Evolutionary conservation across 2,888 invertebrate genomes (phyloP).

Genomic region (Steinernema hermaphroditum): DNA sequence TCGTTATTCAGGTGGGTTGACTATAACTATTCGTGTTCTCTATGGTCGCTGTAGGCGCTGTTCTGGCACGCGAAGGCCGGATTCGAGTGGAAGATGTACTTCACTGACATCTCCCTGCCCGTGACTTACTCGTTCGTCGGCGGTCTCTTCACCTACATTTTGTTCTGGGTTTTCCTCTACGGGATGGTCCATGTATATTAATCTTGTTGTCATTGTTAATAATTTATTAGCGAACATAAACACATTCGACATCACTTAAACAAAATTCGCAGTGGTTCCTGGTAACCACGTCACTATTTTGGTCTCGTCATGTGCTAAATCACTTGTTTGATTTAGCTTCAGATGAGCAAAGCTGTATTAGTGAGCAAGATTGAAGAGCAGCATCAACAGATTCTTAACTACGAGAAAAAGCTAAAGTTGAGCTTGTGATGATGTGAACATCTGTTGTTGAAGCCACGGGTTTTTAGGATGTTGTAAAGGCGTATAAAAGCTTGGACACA

Average conservation of each 20-base stretch:
- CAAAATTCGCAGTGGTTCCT: slow-evolving; percentile 69
- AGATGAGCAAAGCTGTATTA: slow-evolving; percentile 57
- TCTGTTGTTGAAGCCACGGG: no score
- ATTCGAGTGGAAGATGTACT: slow-evolving; percentile 83
- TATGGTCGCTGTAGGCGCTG: slow-evolving; percentile 46
- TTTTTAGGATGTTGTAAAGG: slow-evolving; percentile 80
- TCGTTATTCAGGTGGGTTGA: slow-evolving; percentile 53
- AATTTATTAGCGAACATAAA: slow-evolving; percentile 5
- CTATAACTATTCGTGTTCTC: not conserved
- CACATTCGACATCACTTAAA: no score
- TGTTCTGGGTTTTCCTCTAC: slow-evolving; percentile 73
- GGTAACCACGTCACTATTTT: no score
- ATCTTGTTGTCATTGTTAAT: slow-evolving; percentile 4
- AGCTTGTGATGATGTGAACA: no score
- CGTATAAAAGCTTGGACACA: slow-evolving; percentile 78
- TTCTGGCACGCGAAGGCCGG: slow-evolving; percentile 77
- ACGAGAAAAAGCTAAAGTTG: slow-evolving; percentile 76
- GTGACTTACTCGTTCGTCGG: slow-evolving; percentile 85
- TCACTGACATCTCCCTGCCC: slow-evolving; percentile 82
- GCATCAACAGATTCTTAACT: slow-evolving; percentile 76
- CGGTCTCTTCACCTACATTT: slow-evolving; percentile 84
- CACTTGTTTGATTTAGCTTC: not conserved
- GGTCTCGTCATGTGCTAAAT: slow-evolving; percentile 54
- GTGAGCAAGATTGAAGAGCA: slow-evolving; percentile 74
- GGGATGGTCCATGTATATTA: slow-evolving; percentile 77